Conservation (phyloP, 1,140 invertebrate species). For the Zophobas morio region DNA sequence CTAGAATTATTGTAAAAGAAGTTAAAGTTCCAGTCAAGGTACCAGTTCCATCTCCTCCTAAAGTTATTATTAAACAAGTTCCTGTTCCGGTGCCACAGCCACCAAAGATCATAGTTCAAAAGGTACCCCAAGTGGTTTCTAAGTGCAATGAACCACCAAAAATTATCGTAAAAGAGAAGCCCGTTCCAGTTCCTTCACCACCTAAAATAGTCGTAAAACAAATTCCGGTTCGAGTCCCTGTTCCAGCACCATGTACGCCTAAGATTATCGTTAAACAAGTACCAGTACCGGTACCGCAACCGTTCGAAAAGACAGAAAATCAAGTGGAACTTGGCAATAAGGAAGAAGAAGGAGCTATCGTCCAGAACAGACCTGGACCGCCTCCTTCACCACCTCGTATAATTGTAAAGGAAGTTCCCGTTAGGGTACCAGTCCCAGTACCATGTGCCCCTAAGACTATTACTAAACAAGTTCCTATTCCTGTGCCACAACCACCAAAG, state of each 20-base stretch:
- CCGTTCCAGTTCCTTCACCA: not conserved
- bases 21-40: not conserved
- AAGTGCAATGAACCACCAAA: not conserved
- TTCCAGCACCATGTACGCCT: too few relatives aligned
- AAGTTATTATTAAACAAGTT: too few relatives aligned
- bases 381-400: not conserved
- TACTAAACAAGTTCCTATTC: too few relatives aligned
- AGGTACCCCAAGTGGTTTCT: not conserved
- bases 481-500: too few relatives aligned
- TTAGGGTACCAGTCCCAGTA: not conserved
- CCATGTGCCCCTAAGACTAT: too few relatives aligned
- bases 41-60: not conserved
- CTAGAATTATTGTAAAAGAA: too few relatives aligned
- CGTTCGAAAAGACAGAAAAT: not conserved
- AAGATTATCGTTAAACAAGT: not conserved
- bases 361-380: not conserved
- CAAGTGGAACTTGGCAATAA: not conserved
- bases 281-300: not conserved
- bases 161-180: constrained; percentile 13
- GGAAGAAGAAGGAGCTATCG: not conserved
- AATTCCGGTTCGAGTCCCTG: not conserved
- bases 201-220: constrained; percentile 34
- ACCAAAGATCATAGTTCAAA: not conserved
- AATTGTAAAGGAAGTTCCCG: constrained; percentile 17
- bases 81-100: too few relatives aligned